Conservation (phyloP, 2,113 vertebrate species). For the Callaeas wilsoni region DNA sequence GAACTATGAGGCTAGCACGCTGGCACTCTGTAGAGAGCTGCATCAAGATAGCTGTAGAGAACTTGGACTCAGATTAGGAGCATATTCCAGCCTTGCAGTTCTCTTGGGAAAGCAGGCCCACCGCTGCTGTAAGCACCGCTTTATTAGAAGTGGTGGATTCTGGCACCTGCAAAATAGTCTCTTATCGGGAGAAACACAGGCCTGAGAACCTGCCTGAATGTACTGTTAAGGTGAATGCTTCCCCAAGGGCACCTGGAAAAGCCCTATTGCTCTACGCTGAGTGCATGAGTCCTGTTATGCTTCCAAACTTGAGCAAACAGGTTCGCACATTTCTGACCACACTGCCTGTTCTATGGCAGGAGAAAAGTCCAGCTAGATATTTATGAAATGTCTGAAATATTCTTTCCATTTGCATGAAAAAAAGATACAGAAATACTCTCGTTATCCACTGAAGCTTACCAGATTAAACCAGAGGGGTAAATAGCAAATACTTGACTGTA, state of each 20-base stretch:
- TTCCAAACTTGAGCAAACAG: neutral
- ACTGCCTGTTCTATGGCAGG: fast-evolving
- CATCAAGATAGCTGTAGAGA: neutral
- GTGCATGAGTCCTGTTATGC: neutral
- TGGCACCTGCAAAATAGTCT: neutral
- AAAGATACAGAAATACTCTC: neutral
- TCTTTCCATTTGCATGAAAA: neutral
- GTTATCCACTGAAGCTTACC: neutral
- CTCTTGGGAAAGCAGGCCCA: neutral
- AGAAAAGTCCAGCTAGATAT: neutral
- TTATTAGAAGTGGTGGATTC: neutral
- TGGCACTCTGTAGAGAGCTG: neutral
- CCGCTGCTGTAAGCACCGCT: fast-evolving
- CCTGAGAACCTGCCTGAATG: neutral
- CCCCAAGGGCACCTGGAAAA: neutral
- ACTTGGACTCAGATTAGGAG: neutral
- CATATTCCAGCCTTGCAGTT: neutral
- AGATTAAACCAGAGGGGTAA: neutral
- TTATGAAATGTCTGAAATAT: neutral
- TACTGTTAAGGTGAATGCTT: neutral
- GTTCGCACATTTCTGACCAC: neutral
- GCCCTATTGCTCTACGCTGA: neutral
- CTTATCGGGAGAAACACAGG: neutral
- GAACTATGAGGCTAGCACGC: no score
- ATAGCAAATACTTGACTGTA: neutral